These are phyloP conservation scores for Numida meleagris DNA, from an alignment of 2,113 vertebrate species.

Conservation along the genomic window DNA sequence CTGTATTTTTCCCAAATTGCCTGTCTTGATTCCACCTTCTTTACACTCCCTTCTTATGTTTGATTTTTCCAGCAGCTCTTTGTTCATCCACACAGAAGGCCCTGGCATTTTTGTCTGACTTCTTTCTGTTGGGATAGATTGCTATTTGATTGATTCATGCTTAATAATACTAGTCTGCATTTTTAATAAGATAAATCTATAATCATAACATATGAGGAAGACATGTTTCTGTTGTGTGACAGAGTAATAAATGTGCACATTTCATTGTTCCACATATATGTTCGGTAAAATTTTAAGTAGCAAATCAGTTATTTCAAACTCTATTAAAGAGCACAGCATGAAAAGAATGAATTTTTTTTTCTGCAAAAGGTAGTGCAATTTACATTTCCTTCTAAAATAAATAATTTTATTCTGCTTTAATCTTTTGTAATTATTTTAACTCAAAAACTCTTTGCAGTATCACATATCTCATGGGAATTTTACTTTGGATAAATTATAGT, in stretches of 20 bases:
- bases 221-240: background rate
- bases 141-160: background rate
- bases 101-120: background rate
- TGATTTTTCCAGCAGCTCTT: background rate
- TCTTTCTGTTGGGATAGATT: background rate
- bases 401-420: background rate
- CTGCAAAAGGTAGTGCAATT: background rate
- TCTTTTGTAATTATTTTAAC: background rate
- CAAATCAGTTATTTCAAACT: background rate
- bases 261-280: background rate
- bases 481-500: background rate
- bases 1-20: background rate
- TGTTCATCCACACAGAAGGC: background rate
- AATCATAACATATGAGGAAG: background rate
- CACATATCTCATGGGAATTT: background rate
- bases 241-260: background rate
- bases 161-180: background rate
- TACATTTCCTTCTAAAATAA: background rate
- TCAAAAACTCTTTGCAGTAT: background rate
- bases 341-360: background rate
- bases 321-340: background rate
- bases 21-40: background rate
- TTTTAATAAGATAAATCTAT: background rate
- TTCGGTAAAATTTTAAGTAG: background rate
- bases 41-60: background rate